Base-by-base conservation (phyloP, 2,888 invertebrate species). In the Drosophila siamana region DNA sequence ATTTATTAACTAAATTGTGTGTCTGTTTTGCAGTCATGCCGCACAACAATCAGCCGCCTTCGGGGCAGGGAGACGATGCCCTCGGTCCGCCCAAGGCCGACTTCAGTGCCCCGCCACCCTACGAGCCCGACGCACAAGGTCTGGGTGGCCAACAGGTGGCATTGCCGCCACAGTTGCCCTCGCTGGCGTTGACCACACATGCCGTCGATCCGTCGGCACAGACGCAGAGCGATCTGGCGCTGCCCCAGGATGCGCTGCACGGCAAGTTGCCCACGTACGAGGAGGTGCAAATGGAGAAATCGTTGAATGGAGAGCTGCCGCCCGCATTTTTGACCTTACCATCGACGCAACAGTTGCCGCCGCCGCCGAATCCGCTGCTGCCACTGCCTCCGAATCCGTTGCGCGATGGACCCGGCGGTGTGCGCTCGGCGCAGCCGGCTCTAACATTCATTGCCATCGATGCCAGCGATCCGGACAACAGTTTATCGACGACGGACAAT, bases 221-320 rank as follows among this genome's bases (percentile, higher is more conserved):
- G 15, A 41, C 19, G 61, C 63, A 63, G 15, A 52, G 63, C 15
- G 74, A 87, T 30, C 40, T 79, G 54, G 36, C 26, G 43, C 22
- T 73, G 63, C 67, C 80, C 38, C 86, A 88, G 63, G 86, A 89
- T 19, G 19, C 19, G 52, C 69, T 91, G 0, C 94, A 94, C 74
- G 95, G 96, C 24, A 97, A 97, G 92, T 93, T 98, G 87, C 98
- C 92, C 55, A 96, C 97, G 11, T 98, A 98, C 91, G 98, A 98
- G 92, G 98, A 98, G 92, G 98, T 98, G 52, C 97, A 98, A 91
- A 94, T 96, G 81, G 96, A 97, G 90, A 98, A 98, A 91, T 95
- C 95, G 79, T 92, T 96, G 84, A 96, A 96, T 88, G 96, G 95
- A 47, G 95, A 96, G 85, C 91, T 94, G 40, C 93, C 93, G 66